Conservation (phyloP, 2,797 vertebrate species). For the Pangasius mekongensis region DNA sequence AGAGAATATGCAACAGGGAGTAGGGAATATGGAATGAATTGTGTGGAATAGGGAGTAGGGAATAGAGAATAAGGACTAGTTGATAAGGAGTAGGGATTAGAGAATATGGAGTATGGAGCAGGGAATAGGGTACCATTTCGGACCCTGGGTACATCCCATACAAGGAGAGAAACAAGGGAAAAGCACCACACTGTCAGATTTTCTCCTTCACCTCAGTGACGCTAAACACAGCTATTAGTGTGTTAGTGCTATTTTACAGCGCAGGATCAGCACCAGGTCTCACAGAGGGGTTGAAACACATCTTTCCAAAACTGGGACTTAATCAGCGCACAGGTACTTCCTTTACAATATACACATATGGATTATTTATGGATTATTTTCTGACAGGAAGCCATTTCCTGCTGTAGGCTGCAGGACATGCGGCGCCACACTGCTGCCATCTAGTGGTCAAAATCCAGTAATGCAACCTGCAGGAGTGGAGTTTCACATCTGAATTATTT, state of each 20-base stretch:
- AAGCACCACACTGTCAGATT: background rate
- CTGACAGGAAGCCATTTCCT: background rate
- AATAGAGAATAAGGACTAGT: background rate
- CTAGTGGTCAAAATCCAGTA: background rate
- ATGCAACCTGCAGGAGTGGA: background rate
- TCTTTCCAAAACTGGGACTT: background rate
- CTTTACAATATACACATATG: too few species aligned
- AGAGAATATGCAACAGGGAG: too few species aligned
- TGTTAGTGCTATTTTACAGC: background rate
- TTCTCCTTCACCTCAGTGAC: background rate
- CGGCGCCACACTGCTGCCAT: background rate
- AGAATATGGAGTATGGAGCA: too few species aligned
- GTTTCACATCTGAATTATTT: slow-evolving; percentile 19
- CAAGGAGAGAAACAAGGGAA: background rate
- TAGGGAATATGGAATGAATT: background rate
- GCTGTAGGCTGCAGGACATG: background rate
- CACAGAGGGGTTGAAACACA: background rate
- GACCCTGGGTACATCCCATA: background rate
- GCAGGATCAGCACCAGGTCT: background rate
- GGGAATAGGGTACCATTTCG: background rate
- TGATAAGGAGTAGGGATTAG: background rate
- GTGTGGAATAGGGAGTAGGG: too few species aligned
- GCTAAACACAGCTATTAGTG: background rate
- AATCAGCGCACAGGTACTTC: background rate
- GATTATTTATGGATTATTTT: background rate